Percentiles rank a stretch among this genome's conserved stretches.
Evolutionary conservation across 2,888 invertebrate genomes (phyloP).

Genomic region (Drosophila birchii): DNA sequence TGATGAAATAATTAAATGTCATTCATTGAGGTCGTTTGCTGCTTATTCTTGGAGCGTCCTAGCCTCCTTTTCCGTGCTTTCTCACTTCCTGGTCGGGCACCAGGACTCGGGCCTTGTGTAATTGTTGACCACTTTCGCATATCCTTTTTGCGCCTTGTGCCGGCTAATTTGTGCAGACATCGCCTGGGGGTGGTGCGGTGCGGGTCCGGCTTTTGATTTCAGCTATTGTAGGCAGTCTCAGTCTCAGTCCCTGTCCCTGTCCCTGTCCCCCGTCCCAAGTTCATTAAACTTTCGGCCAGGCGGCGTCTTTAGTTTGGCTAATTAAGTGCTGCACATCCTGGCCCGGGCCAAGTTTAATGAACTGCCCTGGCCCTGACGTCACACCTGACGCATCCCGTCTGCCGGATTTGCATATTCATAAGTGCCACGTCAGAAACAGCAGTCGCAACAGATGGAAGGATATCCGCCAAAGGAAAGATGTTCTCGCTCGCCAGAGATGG

Average conservation of each 20-base stretch:
- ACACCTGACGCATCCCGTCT: constrained; percentile 58
- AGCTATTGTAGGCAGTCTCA: constrained; percentile 28
- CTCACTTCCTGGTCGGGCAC: background rate
- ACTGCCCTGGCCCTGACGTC: constrained; percentile 48
- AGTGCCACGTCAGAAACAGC: constrained; percentile 30
- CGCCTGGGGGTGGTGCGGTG: constrained; percentile 49
- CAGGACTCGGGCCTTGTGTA: constrained; percentile 39
- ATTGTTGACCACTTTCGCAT: constrained; percentile 76
- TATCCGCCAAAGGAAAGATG: constrained; percentile 5
- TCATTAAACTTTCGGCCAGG: constrained; percentile 47
- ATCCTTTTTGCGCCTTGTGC: constrained; percentile 62
- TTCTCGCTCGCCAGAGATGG: background rate
- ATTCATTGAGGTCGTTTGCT: constrained; percentile 70
- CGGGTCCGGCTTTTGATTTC: constrained; percentile 57
- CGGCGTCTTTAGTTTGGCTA: constrained; percentile 49
- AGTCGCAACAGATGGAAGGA: constrained; percentile 24
- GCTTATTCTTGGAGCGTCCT: constrained; percentile 33
- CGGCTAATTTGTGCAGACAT: constrained; percentile 73
- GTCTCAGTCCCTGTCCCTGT: constrained; percentile 4
- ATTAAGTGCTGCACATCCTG: constrained; percentile 66
- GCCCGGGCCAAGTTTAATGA: constrained; percentile 60
- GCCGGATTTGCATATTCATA: constrained; percentile 69
- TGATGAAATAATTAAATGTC: constrained; percentile 82
- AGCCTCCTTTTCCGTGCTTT: background rate
- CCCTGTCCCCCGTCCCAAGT: constrained; percentile 17